Conservation (phyloP, 1,140 invertebrate genomes). For the Zaprionus gabonicus region DNA sequence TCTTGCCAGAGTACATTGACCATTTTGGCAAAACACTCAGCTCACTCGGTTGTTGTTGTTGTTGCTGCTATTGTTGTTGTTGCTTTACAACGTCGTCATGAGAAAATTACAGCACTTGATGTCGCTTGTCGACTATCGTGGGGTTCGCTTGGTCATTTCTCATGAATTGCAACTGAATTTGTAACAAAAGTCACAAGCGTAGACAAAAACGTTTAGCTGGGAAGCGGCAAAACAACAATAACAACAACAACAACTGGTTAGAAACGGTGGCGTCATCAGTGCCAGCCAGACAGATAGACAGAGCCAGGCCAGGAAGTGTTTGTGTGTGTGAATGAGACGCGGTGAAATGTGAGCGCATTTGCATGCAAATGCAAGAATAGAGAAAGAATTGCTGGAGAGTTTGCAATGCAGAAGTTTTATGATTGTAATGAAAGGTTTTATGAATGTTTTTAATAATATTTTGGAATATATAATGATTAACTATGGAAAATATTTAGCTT, state of each 20-base stretch:
- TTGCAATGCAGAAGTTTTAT: neutral
- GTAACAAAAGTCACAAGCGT: slow-evolving; percentile 60
- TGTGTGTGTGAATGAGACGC: slow-evolving; percentile 34
- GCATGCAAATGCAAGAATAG: neutral
- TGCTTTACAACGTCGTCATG: slow-evolving; percentile 54
- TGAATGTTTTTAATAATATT: neutral
- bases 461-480: neutral
- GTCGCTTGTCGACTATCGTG: slow-evolving; percentile 9
- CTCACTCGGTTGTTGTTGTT: slow-evolving; percentile 6
- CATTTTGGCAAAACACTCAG: slow-evolving; percentile 64
- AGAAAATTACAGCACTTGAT: slow-evolving; percentile 77
- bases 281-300: slow-evolving; percentile 15
- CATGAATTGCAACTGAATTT: slow-evolving; percentile 80
- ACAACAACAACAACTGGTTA: slow-evolving; percentile 54
- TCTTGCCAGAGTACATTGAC: slow-evolving; percentile 67
- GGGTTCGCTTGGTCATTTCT: slow-evolving; percentile 47
- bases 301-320: slow-evolving; percentile 23
- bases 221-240: slow-evolving; percentile 17
- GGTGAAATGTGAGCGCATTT: slow-evolving; percentile 13
- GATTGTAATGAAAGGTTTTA: neutral
- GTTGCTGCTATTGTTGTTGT: slow-evolving; percentile 4
- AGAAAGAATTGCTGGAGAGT: neutral
- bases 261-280: slow-evolving; percentile 52
- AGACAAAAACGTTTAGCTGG: slow-evolving; percentile 36
- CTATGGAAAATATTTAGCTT: neutral